Percentiles rank a stretch among this genome's conserved stretches.
Conservation (phyloP, 2,888 invertebrate genomes). For the Plusia festucae region DNA sequence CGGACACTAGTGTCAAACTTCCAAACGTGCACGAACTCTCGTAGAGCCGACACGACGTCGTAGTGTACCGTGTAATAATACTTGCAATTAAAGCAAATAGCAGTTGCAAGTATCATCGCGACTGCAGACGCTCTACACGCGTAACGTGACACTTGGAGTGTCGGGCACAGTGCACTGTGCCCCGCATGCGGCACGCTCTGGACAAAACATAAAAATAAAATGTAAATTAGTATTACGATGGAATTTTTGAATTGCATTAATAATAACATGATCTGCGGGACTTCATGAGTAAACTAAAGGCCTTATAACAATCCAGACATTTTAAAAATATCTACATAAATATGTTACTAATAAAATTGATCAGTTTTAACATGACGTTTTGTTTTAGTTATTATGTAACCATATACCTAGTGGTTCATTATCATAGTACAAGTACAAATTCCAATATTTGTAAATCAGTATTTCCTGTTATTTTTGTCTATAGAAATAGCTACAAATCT, state of each 20-base stretch:
- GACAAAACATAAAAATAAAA: constrained; percentile 25
- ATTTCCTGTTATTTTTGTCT: not conserved
- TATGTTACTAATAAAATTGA: no score
- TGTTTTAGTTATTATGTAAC: no score
- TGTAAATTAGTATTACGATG: no score
- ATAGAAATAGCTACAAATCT: not conserved
- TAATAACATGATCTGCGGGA: no score
- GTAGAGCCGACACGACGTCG: constrained; percentile 7
- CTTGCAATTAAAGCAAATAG: constrained; percentile 73
- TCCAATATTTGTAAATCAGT: not conserved
- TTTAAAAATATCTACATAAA: no score
- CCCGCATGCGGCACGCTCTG: not conserved
- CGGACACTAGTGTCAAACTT: constrained; percentile 23
- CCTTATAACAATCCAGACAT: no score
- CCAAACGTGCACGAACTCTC: constrained; percentile 29
- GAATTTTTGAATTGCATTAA: no score
- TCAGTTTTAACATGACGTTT: no score
- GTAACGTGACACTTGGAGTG: constrained; percentile 66
- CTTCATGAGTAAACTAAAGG: no score
- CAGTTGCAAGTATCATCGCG: constrained; percentile 69
- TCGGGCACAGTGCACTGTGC: constrained; percentile 59
- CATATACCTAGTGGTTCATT: no score
- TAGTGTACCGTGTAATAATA: constrained; percentile 64
- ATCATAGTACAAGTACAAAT: not conserved
- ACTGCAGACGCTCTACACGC: constrained; percentile 61